A percentile compares a stretch with the other conserved stretches of the same genome.
Conservation (phyloP, 2,113 vertebrate genomes). For the Protomyctophum bolini region DNA sequence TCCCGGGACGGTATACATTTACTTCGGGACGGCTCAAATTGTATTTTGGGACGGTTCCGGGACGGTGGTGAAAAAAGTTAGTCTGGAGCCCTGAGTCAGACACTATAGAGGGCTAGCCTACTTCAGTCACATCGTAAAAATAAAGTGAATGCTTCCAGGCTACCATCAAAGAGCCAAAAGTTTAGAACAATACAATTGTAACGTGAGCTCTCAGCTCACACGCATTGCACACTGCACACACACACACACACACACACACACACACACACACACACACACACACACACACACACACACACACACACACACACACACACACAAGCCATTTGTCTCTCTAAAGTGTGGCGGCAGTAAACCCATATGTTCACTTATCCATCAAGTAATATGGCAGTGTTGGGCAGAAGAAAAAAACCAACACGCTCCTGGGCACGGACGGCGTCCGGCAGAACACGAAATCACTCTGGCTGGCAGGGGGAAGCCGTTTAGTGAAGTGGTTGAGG, state of each 20-base stretch:
- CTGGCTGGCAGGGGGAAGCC: constrained; percentile 44
- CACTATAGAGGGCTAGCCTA: background rate
- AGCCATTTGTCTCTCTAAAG: constrained; percentile 23
- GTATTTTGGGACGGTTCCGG: no score
- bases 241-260: constrained; percentile 5
- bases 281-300: background rate
- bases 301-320: constrained; percentile 2
- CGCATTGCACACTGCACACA: background rate
- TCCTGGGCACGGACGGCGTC: constrained; percentile 20
- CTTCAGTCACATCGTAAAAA: background rate
- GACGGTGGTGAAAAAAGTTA: no score
- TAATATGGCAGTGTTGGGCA: constrained; percentile 30
- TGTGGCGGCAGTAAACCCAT: background rate
- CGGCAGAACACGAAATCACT: constrained; percentile 44
- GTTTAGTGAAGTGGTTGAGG: constrained; percentile 29
- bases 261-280: background rate
- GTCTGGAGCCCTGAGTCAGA: background rate
- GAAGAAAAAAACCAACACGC: constrained; percentile 46
- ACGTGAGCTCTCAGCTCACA: background rate
- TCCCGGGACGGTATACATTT: no score
- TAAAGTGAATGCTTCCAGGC: background rate
- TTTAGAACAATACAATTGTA: background rate
- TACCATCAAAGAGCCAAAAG: background rate
- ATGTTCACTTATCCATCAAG: constrained; percentile 34
- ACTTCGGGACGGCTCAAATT: no score